Evolutionary conservation across 2,888 invertebrate genomes (phyloP), one percentile per base, ranked within the genome.

Genomic region (Agrilus mali): DNA sequence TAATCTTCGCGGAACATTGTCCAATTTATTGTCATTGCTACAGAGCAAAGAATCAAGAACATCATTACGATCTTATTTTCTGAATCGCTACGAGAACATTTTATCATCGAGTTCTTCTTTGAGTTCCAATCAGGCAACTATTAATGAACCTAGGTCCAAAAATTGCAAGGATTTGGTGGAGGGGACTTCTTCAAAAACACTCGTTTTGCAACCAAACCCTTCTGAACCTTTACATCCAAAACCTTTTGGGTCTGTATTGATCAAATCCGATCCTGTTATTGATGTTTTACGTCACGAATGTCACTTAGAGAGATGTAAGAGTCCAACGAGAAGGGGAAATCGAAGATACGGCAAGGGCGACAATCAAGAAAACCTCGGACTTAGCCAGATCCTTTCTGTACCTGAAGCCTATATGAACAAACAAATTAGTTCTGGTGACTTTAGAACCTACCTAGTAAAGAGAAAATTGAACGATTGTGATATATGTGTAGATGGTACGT

Each of bases 1-100:
- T 4, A 86, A 89, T 61, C 74, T 89, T 47, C 67, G 86, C 46
- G 78, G 82, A 4, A 90, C 88, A 0, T 68, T 92, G 44, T 74
- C 79, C 17, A 90, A 90, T 62, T 68, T 90, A 7, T 73, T 61
- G 14, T 50, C 53, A 15, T 55, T 66, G 16, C 52, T 67, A 7
- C 59, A 54, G 38, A 54, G 52, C 10, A 36, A 40, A 7, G 48
- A 44, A 14, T 27, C 16, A 13, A 46, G 42, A 37, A 46, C 17
- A 12, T 27, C 12, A 12, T 32, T 16, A 3, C 27, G 33, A n/a
- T 33, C 3, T 8, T 16, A 22, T 14, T 14, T 7, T 16, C 17
- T 12, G 15, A 20, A 27, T 12, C 14, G 5, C 8, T 15, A 12
- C 16, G 36, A 36, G 15, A 27, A 27, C 27, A 10, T 27, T 27